Percentiles rank a stretch among this genome's conserved stretches.
Conservation (phyloP, 1,140 invertebrate genomes). For the Drosophila oshimai region DNA sequence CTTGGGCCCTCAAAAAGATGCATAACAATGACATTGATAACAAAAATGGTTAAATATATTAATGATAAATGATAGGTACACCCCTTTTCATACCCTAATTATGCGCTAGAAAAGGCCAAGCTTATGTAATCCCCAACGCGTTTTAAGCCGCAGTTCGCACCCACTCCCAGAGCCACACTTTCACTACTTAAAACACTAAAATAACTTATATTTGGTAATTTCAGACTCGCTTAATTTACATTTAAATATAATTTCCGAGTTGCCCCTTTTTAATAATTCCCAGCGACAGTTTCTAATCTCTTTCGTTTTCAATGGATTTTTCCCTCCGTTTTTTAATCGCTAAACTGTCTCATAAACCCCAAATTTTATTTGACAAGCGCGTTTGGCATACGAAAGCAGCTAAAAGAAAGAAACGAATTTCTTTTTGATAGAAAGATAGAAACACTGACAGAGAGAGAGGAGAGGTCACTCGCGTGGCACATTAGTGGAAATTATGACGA, state of each 20-base stretch:
- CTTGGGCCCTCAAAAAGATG: background rate
- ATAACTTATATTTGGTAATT: constrained; percentile 78
- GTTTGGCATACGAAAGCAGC: constrained; percentile 62
- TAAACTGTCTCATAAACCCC: constrained; percentile 78
- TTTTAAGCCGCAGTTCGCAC: constrained; percentile 33
- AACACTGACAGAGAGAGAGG: constrained; percentile 27
- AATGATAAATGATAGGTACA: constrained; percentile 23
- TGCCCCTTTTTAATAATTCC: constrained; percentile 56
- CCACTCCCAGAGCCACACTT: constrained; percentile 52
- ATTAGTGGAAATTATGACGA: constrained; percentile 77
- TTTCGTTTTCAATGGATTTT: constrained; percentile 60
- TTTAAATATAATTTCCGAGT: constrained; percentile 68
- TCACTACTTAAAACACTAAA: constrained; percentile 76
- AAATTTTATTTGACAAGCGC: constrained; percentile 77
- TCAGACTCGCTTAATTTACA: constrained; percentile 64
- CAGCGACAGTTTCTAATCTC: constrained; percentile 64
- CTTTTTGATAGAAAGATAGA: constrained; percentile 46
- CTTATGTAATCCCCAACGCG: constrained; percentile 14
- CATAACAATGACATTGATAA: background rate
- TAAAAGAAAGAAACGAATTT: background rate
- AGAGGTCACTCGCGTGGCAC: constrained; percentile 42
- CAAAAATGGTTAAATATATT: too few relatives aligned
- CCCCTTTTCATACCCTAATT: constrained; percentile 9
- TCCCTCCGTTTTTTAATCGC: constrained; percentile 61
- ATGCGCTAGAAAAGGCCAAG: constrained; percentile 1